Evolutionary conservation across 1,140 invertebrate genomes (phyloP).

Genomic region (Lamellibrachia luymesi): DNA sequence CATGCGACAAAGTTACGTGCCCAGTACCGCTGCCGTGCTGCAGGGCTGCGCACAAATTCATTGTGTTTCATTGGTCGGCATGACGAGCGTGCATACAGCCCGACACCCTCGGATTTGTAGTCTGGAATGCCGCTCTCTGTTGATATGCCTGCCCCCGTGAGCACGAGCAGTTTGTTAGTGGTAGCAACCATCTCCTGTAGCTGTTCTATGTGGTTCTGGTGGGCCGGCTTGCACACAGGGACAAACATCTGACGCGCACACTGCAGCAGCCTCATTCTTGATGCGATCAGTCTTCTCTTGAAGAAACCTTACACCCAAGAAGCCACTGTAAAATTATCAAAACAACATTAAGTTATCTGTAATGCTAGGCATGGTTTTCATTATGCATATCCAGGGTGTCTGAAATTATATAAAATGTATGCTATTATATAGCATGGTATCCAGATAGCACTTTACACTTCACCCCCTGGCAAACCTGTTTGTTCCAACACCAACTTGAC

Average conservation of each 20-base stretch:
- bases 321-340: background rate
- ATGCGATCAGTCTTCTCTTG: background rate
- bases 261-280: constrained; percentile 1
- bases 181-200: constrained; percentile 68
- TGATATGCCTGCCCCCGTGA: constrained; percentile 93
- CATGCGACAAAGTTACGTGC: constrained; percentile 92
- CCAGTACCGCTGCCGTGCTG: constrained; percentile 84
- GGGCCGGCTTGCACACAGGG: background rate
- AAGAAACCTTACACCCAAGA: background rate
- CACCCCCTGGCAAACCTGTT: background rate
- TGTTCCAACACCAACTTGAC: background rate
- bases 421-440: background rate
- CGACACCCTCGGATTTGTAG: constrained; percentile 81
- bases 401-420: background rate
- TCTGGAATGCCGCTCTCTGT: constrained; percentile 88
- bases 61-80: constrained; percentile 74
- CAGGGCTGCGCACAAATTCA: constrained; percentile 76
- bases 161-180: constrained; percentile 61
- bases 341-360: background rate
- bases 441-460: background rate
- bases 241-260: constrained; percentile 8
- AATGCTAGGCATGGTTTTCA: background rate
- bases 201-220: constrained; percentile 52
- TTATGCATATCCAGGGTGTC: background rate
- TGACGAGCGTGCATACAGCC: constrained; percentile 81